Percentiles rank a stretch among this genome's conserved stretches.
Evolutionary conservation across 2,113 vertebrate genomes (phyloP).

Genomic region (Microcebus lehilahytsara): DNA sequence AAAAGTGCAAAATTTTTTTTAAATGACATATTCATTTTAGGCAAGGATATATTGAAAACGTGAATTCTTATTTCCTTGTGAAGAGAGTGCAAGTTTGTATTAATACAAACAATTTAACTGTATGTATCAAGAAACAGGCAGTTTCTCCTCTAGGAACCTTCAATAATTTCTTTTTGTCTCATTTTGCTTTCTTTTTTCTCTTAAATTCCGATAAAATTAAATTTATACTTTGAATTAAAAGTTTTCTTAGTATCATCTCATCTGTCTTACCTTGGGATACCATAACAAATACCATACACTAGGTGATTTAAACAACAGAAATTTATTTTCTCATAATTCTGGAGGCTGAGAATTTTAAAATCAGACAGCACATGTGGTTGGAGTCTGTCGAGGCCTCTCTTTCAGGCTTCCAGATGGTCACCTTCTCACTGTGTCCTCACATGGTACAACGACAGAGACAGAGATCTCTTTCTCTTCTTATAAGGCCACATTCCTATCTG

Average conservation of each 20-base stretch:
- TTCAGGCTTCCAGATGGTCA: background rate
- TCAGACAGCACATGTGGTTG: background rate
- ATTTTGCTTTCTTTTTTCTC: background rate
- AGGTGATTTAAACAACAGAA: background rate
- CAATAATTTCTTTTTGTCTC: background rate
- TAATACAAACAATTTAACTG: background rate
- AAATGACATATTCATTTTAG: background rate
- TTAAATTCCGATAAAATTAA: conserved; percentile 11
- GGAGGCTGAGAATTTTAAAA: background rate
- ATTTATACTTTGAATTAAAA: background rate
- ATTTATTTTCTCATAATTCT: background rate
- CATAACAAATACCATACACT: background rate
- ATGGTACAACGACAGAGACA: background rate
- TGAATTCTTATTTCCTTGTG: background rate
- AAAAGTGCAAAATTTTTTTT: background rate
- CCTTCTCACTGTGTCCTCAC: background rate
- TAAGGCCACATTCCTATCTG: background rate
- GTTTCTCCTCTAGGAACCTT: background rate
- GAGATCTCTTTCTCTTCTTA: background rate
- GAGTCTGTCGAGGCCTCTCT: background rate
- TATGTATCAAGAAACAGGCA: background rate
- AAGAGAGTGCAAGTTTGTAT: background rate
- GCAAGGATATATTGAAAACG: background rate
- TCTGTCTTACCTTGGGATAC: background rate
- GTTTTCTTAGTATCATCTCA: background rate